A percentile compares a stretch with the other conserved stretches of the same genome.
phyloP scores from a whole-genome alignment of 2,113 vertebrate genomes.

The Cyphomyrus discorhynchus region DNA sequence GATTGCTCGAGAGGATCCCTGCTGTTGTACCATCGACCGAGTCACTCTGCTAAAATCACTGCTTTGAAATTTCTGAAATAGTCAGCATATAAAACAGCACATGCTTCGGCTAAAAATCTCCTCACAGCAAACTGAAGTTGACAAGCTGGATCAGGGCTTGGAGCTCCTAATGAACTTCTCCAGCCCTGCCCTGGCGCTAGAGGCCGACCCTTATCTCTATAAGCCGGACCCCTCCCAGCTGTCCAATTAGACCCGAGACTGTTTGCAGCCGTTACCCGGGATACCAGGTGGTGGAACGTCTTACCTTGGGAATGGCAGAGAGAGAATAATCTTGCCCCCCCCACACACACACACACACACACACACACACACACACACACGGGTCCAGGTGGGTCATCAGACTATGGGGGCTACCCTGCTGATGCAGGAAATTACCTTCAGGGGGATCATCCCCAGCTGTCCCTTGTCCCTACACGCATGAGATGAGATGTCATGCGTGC shows the following conservation, averaged over 20 bases:
- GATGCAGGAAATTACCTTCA: constrained; percentile 66
- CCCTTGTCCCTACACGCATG: constrained; percentile 21
- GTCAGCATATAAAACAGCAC: not conserved
- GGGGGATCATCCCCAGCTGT: constrained; percentile 46
- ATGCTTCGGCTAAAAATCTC: constrained; percentile 1
- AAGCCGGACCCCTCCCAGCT: not conserved
- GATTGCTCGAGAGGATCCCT: not conserved
- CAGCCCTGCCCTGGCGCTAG: not conserved
- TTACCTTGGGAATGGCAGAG: constrained; percentile 47
- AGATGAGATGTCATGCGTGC: not conserved
- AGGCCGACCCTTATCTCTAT: not conserved
- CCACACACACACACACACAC: too few species aligned
- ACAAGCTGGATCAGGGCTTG: not conserved
- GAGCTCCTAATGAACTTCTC: not conserved
- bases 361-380: not conserved
- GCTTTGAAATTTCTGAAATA: not conserved
- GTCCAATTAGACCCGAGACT: not conserved
- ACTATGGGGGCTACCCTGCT: constrained; percentile 54
- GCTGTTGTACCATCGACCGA: not conserved
- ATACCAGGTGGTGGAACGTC: constrained; percentile 30
- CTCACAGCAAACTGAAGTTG: not conserved
- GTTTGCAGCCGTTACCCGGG: not conserved
- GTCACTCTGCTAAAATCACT: not conserved
- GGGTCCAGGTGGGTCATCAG: constrained; percentile 39
- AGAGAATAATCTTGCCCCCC: constrained; percentile 56